Evolutionary conservation across 64 coral and sea anemone genomes (phyloP).

Genomic region (Montipora capricornis): DNA sequence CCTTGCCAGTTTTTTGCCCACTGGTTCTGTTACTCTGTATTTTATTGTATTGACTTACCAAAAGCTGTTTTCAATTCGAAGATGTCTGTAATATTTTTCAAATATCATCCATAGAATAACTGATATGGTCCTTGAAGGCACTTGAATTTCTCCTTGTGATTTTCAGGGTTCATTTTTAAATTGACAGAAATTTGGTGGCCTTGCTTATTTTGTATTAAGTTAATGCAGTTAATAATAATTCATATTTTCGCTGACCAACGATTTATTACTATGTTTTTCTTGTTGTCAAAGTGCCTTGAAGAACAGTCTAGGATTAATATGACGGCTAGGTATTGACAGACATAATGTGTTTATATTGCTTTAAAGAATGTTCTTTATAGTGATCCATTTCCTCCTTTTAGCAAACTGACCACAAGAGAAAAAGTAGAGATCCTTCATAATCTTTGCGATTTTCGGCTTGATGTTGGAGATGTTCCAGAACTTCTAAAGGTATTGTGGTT

Average conservation of each 20-base stretch:
- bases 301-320: neutral
- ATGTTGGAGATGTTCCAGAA: slow-evolving; percentile 91
- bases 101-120: neutral
- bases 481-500: slow-evolving; percentile 74
- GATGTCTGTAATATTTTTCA: neutral
- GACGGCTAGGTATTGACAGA: neutral
- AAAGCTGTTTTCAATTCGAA: neutral
- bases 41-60: neutral
- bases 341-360: slow-evolving; percentile 24
- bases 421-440: slow-evolving; percentile 97
- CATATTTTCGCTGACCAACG: neutral
- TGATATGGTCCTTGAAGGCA: slow-evolving; percentile 4
- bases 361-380: neutral
- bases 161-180: slow-evolving; percentile 3
- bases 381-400: slow-evolving; percentile 31
- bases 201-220: neutral
- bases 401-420: slow-evolving; percentile 75
- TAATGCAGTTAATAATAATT: neutral
- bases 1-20: too few relatives aligned
- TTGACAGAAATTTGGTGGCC: neutral
- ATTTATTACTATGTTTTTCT: neutral
- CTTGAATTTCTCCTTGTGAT: slow-evolving; percentile 5
- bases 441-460: slow-evolving; percentile 93
- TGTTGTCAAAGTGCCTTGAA: neutral
- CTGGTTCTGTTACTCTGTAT: neutral